Evolutionary conservation across 2,113 vertebrate genomes (phyloP).

Genomic region (Forbesichthys agassizii): DNA sequence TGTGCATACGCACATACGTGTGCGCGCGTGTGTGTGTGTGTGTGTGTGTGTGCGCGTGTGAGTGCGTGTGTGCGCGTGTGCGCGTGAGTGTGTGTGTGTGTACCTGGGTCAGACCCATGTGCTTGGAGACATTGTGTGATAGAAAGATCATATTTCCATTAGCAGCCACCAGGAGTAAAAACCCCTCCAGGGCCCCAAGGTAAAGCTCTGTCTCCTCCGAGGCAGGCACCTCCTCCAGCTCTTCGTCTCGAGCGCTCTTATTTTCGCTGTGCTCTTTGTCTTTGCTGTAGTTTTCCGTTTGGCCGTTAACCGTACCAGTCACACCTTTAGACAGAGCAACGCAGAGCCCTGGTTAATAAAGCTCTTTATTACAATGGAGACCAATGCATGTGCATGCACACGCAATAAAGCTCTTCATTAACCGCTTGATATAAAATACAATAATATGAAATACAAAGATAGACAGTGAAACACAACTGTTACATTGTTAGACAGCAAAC

Average conservation of each 20-base stretch:
- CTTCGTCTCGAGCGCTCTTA: slow-evolving; percentile 69
- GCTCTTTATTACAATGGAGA: no score
- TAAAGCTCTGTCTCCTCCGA: slow-evolving; percentile 63
- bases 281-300: not conserved
- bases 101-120: slow-evolving; percentile 94
- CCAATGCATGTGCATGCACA: no score
- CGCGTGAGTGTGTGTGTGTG: slow-evolving; percentile 7
- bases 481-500: no score
- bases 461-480: no score
- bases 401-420: no score
- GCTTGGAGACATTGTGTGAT: slow-evolving; percentile 91
- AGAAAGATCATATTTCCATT: slow-evolving; percentile 94
- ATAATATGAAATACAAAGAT: no score
- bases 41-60: not conserved
- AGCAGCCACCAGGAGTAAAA: slow-evolving; percentile 89
- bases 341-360: no score
- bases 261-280: slow-evolving; percentile 60
- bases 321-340: no score
- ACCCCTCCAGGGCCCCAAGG: slow-evolving; percentile 89
- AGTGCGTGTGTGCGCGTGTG: not conserved
- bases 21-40: slow-evolving; percentile 5
- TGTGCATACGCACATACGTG: not conserved
- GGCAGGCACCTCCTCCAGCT: slow-evolving; percentile 40
- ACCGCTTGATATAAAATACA: no score
- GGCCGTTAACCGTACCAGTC: not conserved